phyloP scores from a whole-genome alignment of 2,113 vertebrate species.

The Hippocampus guttulatus region DNA sequence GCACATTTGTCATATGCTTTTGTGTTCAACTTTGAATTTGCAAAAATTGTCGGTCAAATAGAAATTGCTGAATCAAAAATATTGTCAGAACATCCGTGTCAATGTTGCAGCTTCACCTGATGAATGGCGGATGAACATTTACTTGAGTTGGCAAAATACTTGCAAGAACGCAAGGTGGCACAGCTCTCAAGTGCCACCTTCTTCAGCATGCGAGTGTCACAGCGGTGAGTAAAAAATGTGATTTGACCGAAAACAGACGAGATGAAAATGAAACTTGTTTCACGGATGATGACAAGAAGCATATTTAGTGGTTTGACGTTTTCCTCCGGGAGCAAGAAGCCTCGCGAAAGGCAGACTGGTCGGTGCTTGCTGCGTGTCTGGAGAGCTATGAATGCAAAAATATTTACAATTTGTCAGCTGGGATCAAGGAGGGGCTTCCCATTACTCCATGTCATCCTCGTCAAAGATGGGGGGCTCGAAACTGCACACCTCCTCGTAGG shows the following conservation, averaged over 20 bases:
- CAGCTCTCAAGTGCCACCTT: constrained; percentile 47
- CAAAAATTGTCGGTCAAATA: background rate
- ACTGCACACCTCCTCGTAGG: constrained; percentile 87
- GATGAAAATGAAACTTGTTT: constrained; percentile 40
- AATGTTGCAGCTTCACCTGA: background rate
- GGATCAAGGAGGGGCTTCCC: constrained; percentile 18
- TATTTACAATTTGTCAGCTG: constrained; percentile 29
- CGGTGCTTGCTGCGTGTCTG: constrained; percentile 32
- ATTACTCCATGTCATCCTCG: constrained; percentile 89
- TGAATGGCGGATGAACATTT: background rate
- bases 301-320: constrained; percentile 30
- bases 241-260: constrained; percentile 14
- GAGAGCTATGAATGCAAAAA: constrained; percentile 31
- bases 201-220: constrained; percentile 66
- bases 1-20: background rate
- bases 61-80: background rate
- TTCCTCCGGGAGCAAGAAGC: constrained; percentile 2
- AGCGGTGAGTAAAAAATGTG: constrained; percentile 51
- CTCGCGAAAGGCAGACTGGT: constrained; percentile 5
- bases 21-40: background rate
- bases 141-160: constrained; percentile 9
- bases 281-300: constrained; percentile 46
- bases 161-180: constrained; percentile 47
- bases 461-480: constrained; percentile 88
- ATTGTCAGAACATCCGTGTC: background rate